Base-by-base conservation (phyloP, 2,113 vertebrate species). In the Cyanoderma ruficeps region DNA sequence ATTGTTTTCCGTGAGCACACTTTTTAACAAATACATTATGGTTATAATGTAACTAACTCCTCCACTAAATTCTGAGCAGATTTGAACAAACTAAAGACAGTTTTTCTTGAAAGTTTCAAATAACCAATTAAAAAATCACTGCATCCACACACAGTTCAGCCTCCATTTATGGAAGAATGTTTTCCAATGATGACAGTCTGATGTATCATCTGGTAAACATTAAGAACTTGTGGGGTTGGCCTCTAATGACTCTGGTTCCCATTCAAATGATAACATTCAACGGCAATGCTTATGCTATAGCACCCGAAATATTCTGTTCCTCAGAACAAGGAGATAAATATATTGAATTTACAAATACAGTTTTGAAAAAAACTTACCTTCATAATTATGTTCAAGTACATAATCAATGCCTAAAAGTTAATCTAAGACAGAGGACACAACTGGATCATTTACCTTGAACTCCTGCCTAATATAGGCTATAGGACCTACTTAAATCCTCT, bases 401-500 rank as follows among this genome's bases (percentile, higher is more conserved):
- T 65, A 92, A 93, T 77, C 82, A 90, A 83, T 92, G 49, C 37
- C 49, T 93, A 65, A 70, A 61, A 83, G 68, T 80, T 93, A 88
- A 95, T 83, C 68, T 90, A 86, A 95, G n/a, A 31, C 42, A 72
- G 42, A 83, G 55, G 82, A 80, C 59, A 61, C 50, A 72, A 23
- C 8, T 65, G 59, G n/a, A 87, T 77, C 82, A 63, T 83, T 87
- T 87, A 84, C 65, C 59, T 74, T 80, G 78, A 91, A 37, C 52
- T 86, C 33, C 55, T 93, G 50, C 78, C 74, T 90, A 93, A 93
- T 93, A 95, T 68, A 90, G 83, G 42, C 20, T 81, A 13, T 42
- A 79, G 87, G 57, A 95, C 86, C 89, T 93, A 95, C 31, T 95
- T 94, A 92, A 76, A 86, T 52, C 4, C 63, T 87, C 86, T 90